Percentiles rank a stretch among this genome's conserved stretches.
Evolutionary conservation across 2,888 invertebrate species (phyloP).

Genomic region (Dasypogon diadema): DNA sequence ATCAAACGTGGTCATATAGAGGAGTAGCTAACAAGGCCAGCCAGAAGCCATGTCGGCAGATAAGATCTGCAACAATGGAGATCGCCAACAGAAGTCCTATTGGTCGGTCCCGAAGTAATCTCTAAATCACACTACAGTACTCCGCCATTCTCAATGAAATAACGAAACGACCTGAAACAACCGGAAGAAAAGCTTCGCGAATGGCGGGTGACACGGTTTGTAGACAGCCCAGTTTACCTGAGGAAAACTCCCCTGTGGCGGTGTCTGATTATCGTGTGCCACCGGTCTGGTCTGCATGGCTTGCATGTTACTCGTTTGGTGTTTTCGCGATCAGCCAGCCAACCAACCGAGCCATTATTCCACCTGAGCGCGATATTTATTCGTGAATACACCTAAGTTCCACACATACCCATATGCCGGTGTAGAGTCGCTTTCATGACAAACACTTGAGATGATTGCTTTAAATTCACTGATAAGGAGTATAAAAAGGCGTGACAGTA

Average conservation of each 20-base stretch:
- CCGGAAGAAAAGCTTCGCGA: slow-evolving; percentile 46
- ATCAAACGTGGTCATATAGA: slow-evolving; percentile 24
- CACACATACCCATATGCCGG: slow-evolving; percentile 16
- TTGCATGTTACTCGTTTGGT: slow-evolving; percentile 40
- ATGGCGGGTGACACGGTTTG: slow-evolving; percentile 47
- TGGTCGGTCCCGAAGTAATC: slow-evolving; percentile 26
- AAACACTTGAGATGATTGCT: slow-evolving; percentile 65
- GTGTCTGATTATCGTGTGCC: slow-evolving; percentile 47
- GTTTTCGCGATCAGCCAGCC: slow-evolving; percentile 52
- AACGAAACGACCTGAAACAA: slow-evolving; percentile 24
- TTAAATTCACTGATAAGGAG: slow-evolving; percentile 63
- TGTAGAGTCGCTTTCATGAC: slow-evolving; percentile 56
- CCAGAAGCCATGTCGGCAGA: slow-evolving; percentile 47
- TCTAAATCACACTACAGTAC: slow-evolving; percentile 22
- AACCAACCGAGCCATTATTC: slow-evolving; percentile 48
- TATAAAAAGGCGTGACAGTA: slow-evolving; percentile 68
- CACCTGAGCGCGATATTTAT: slow-evolving; percentile 44
- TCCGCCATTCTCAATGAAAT: slow-evolving; percentile 31
- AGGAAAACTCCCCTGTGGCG: slow-evolving; percentile 50
- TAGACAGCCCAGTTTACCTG: slow-evolving; percentile 46
- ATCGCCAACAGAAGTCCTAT: slow-evolving; percentile 34
- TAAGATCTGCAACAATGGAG: slow-evolving; percentile 50
- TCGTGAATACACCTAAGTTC: slow-evolving; percentile 1
- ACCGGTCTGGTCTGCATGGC: slow-evolving; percentile 6
- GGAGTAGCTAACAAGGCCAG: slow-evolving; percentile 46